These are phyloP conservation scores for Lochmaea capreae DNA, from an alignment of 2,888 invertebrate species.

Conservation along the genomic window DNA sequence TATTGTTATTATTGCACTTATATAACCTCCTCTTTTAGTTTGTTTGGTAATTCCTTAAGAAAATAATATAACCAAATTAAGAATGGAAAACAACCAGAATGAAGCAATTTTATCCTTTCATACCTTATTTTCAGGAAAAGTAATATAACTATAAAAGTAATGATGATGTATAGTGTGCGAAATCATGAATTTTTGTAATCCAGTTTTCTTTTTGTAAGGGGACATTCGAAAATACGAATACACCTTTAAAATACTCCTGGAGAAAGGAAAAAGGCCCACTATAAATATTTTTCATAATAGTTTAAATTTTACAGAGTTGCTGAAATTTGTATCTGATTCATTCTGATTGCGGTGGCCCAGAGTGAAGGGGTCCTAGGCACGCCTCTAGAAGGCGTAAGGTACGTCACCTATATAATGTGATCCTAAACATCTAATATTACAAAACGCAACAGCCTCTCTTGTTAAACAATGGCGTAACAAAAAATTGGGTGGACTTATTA, in stretches of 20 bases:
- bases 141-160: too few species aligned
- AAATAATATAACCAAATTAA: conserved; percentile 19
- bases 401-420: conserved; percentile 54
- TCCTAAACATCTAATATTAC: conserved; percentile 64
- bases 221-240: too few species aligned
- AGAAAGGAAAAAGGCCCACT: too few species aligned
- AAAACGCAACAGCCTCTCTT: conserved; percentile 67
- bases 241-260: too few species aligned
- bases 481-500: not conserved
- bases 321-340: not conserved
- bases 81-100: not conserved
- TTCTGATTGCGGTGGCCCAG: conserved; percentile 11
- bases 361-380: conserved; percentile 16
- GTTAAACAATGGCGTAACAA: conserved; percentile 48
- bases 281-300: too few species aligned
- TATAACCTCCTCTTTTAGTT: conserved; percentile 37
- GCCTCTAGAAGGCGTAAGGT: conserved; percentile 48
- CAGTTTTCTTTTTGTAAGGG: too few species aligned
- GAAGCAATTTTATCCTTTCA: not conserved
- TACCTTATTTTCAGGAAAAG: not conserved
- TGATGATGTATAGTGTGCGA: too few species aligned
- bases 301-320: not conserved
- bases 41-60: conserved; percentile 42
- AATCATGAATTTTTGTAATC: too few species aligned
- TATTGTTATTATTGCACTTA: conserved; percentile 41